Evolutionary conservation across 1,140 invertebrate species (phyloP), one percentile per base, ranked within the genome.

Genomic region (Drosophila nigromelanica): DNA sequence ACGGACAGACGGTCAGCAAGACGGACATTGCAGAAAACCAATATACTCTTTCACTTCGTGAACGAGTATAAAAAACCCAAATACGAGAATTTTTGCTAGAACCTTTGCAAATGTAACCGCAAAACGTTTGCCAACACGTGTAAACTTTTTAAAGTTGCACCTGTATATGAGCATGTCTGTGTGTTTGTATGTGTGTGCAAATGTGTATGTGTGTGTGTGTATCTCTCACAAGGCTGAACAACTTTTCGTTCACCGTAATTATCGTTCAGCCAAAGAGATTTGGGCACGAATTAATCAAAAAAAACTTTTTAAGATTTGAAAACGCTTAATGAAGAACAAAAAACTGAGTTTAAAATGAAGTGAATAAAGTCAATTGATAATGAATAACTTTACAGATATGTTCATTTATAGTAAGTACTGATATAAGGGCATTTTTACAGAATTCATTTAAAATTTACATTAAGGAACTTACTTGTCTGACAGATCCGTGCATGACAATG

Each of bases 81-180:
- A 59, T 45, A 68, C 61, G 42, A 66, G 55, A 42, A 73, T 54
- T 40, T 27, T 48, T 14, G 45, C 48, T 39, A 37, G 35, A 80
- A 77, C 55, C 78, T 40, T 59, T 39, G 33, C 12, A 51, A 76
- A 78, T 73, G 63, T 69, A 51, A 59, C 81, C 81, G 48, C 82
- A 87, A 76, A 85, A 78, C 78, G 82, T 86, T 87, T 77, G 73
- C 52, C 67, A 72, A 68, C 78, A 87, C 83, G 82, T 86, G 78
- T 73, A 87, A 78, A 78, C 58, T 78, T 86, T 64, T 51, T 27
- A 37, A 73, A 81, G 56, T 77, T 77, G 55, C 37, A 58, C 42
- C 50, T 59, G 14, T 64, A 7, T 61, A 14, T 14, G 37, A 50
- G 55, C 43, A 27, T 50, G 18, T 30, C 21, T 60, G 55, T 48